Evolutionary conservation across 2,797 vertebrate genomes (phyloP).

Genomic region (Falco cherrug): DNA sequence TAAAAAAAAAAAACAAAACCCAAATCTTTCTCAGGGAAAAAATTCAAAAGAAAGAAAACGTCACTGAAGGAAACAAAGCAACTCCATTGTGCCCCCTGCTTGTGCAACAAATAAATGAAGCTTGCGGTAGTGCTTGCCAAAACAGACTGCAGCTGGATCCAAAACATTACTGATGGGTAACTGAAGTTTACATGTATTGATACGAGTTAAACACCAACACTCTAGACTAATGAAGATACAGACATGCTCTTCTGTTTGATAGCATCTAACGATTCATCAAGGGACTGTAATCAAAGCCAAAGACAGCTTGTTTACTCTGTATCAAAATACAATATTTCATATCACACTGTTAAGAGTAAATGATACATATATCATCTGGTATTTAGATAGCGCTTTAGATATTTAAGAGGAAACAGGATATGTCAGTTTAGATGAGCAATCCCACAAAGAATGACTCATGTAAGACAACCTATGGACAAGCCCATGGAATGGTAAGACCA

Average conservation of each 20-base stretch:
- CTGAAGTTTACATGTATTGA: neutral
- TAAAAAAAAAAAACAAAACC: neutral
- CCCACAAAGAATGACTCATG: neutral
- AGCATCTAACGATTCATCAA: neutral
- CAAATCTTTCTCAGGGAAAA: neutral
- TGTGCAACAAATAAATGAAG: neutral
- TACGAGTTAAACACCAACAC: neutral
- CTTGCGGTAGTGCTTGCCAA: neutral
- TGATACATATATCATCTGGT: neutral
- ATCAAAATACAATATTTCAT: conserved; percentile 9
- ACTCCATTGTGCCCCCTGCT: neutral
- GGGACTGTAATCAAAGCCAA: neutral
- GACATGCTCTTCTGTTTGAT: neutral
- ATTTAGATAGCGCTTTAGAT: neutral
- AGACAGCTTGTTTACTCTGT: neutral
- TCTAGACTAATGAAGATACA: conserved; percentile 6
- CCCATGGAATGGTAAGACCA: fast-evolving
- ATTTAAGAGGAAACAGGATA: neutral
- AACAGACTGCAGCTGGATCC: neutral
- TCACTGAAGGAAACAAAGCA: neutral
- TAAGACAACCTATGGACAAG: neutral
- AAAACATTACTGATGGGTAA: neutral
- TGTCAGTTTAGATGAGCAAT: neutral
- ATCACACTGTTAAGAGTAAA: neutral
- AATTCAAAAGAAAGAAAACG: neutral